Conservation (phyloP, 2,888 invertebrate genomes). For the Drosophila suboccidentalis region DNA sequence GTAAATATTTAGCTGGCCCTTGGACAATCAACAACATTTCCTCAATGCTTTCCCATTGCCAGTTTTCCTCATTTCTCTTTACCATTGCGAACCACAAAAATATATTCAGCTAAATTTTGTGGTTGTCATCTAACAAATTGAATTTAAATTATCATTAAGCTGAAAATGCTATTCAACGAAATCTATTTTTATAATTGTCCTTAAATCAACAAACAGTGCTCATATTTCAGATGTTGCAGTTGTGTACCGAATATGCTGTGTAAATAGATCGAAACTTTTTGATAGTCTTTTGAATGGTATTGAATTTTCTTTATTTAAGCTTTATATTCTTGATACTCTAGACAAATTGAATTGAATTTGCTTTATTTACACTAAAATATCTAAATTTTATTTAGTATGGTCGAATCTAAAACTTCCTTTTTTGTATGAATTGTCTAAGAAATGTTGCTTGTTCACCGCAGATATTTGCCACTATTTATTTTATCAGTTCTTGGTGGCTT, state of each 20-base stretch:
- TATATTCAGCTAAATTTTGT: constrained; percentile 18
- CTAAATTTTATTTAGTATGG: no score
- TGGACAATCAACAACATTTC: constrained; percentile 36
- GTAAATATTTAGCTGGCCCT: constrained; percentile 60
- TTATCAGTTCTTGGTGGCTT: not conserved
- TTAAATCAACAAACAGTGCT: constrained; percentile 16
- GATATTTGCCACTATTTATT: constrained; percentile 9
- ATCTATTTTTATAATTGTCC: constrained; percentile 24
- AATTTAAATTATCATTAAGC: constrained; percentile 12
- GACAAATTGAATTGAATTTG: not conserved
- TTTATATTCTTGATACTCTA: not conserved
- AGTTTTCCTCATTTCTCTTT: constrained; percentile 23
- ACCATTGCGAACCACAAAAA: constrained; percentile 31
- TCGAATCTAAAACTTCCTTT: no score
- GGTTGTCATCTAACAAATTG: constrained; percentile 25
- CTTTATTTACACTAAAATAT: not conserved
- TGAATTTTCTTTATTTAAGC: not conserved
- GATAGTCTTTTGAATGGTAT: not conserved
- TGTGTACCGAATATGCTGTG: not conserved
- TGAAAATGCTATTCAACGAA: constrained; percentile 1
- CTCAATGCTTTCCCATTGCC: constrained; percentile 13
- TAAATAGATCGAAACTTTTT: not conserved
- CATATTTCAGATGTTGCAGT: not conserved
- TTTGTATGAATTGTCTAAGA: no score
- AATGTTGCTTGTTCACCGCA: not conserved